Evolutionary conservation across 2,113 vertebrate genomes (phyloP).

Genomic region (Festucalex cinctus): DNA sequence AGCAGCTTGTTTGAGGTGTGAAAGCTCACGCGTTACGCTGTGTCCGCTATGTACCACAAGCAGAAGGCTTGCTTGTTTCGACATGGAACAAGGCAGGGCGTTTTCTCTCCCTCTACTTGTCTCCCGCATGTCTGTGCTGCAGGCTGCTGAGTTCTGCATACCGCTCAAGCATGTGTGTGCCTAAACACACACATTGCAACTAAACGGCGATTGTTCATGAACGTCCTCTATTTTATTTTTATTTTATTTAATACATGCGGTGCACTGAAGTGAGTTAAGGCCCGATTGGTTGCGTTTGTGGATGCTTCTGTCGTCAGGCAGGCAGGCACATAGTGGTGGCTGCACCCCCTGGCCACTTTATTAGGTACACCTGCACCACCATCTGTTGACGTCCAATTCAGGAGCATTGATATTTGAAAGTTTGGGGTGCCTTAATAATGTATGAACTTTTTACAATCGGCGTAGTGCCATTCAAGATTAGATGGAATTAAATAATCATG

Average conservation of each 20-base stretch:
- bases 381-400: neutral
- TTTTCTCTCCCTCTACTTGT: constrained; percentile 67
- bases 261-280: constrained; percentile 32
- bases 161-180: neutral
- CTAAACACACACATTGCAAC: constrained; percentile 14
- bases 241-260: constrained; percentile 13
- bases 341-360: constrained; percentile 22
- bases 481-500: neutral
- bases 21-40: constrained; percentile 9
- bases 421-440: neutral
- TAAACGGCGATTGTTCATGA: constrained; percentile 29
- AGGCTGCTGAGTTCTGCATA: neutral
- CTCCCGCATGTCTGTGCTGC: constrained; percentile 53
- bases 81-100: constrained; percentile 72
- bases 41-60: constrained; percentile 20
- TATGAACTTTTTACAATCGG: neutral
- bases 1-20: constrained; percentile 19
- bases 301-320: constrained; percentile 23
- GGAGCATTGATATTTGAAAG: too few relatives aligned
- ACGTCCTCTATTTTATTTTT: constrained; percentile 24
- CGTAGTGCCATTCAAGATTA: neutral
- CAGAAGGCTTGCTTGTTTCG: constrained; percentile 43
- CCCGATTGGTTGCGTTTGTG: constrained; percentile 17
- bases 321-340: constrained; percentile 9
- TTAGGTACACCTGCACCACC: constrained; percentile 8